These are phyloP conservation scores for Gasterosteus aculeatus DNA, from an alignment of 2,113 vertebrate genomes.

Conservation along the genomic window DNA sequence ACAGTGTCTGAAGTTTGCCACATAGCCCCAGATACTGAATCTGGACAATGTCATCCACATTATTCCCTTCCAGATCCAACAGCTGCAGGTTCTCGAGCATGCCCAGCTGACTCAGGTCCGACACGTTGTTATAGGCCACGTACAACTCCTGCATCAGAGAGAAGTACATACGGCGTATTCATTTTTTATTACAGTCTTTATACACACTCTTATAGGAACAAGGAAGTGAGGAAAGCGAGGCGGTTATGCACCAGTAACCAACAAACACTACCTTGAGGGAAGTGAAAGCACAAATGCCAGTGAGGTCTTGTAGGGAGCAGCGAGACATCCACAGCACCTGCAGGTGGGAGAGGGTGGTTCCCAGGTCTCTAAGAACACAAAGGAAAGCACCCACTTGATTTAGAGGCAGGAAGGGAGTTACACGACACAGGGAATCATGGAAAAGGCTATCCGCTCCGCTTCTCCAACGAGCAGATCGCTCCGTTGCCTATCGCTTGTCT, in stretches of 20 bases:
- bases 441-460: constrained; percentile 26
- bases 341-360: constrained; percentile 86
- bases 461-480: constrained; percentile 11
- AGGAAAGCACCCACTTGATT: constrained; percentile 42
- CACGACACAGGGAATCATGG: constrained; percentile 20
- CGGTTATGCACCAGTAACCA: background rate
- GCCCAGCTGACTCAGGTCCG: constrained; percentile 88
- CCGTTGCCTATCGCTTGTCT: constrained; percentile 34
- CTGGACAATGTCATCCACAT: constrained; percentile 87
- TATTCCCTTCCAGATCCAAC: constrained; percentile 91
- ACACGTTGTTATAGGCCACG: constrained; percentile 87
- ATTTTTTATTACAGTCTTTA: background rate
- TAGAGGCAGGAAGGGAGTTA: constrained; percentile 22
- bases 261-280: constrained; percentile 86
- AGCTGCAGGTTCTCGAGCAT: constrained; percentile 90
- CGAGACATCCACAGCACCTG: constrained; percentile 86
- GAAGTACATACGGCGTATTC: background rate
- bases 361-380: constrained; percentile 87
- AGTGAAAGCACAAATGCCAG: constrained; percentile 84
- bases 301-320: constrained; percentile 88
- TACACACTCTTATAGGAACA: background rate
- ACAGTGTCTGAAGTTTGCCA: constrained; percentile 81
- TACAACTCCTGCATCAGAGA: constrained; percentile 88
- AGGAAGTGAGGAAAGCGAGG: background rate
- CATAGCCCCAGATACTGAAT: constrained; percentile 88